These are phyloP conservation scores for Shargacucullia verbasci DNA, from an alignment of 2,888 invertebrate species.

Conservation along the genomic window DNA sequence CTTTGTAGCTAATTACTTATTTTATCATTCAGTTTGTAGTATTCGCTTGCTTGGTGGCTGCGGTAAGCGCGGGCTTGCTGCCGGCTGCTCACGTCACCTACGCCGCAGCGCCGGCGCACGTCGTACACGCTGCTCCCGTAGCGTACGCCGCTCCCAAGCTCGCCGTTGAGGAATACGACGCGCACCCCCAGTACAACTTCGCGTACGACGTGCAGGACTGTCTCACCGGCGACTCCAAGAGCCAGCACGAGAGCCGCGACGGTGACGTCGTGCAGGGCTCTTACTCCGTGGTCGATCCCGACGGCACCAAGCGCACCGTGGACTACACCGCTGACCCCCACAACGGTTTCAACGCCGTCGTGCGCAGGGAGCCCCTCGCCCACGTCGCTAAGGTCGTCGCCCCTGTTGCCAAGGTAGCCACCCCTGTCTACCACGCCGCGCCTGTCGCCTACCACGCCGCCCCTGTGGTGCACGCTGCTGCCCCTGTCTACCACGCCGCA, in stretches of 20 bases:
- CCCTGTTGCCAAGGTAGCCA: slow-evolving; percentile 59
- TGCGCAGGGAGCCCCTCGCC: slow-evolving; percentile 77
- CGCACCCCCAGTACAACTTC: slow-evolving; percentile 77
- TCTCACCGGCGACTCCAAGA: slow-evolving; percentile 82
- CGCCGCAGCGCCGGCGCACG: slow-evolving; percentile 55
- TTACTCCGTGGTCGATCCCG: slow-evolving; percentile 84
- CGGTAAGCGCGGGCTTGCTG: slow-evolving; percentile 58
- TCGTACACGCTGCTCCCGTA: slow-evolving; percentile 60
- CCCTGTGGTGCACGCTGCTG: slow-evolving; percentile 56
- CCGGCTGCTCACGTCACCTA: slow-evolving; percentile 35
- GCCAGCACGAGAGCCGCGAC: slow-evolving; percentile 82
- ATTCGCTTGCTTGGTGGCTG: slow-evolving; percentile 64
- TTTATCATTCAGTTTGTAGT: slow-evolving; percentile 58
- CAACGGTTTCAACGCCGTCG: slow-evolving; percentile 86
- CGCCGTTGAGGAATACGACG: slow-evolving; percentile 66
- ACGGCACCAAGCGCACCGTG: slow-evolving; percentile 84
- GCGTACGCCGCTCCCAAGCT: slow-evolving; percentile 63
- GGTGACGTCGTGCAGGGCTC: slow-evolving; percentile 85
- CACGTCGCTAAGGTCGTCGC: slow-evolving; percentile 63
- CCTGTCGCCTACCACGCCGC: slow-evolving; percentile 52
- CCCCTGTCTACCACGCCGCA: slow-evolving; percentile 72
- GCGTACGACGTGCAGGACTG: slow-evolving; percentile 82
- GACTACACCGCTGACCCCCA: slow-evolving; percentile 85
- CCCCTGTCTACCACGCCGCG: slow-evolving; percentile 49
- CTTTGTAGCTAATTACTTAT: background rate